Evolutionary conservation across 1,140 invertebrate genomes (phyloP), one percentile per base, ranked within the genome.

Genomic region (Drosophila setifemur): DNA sequence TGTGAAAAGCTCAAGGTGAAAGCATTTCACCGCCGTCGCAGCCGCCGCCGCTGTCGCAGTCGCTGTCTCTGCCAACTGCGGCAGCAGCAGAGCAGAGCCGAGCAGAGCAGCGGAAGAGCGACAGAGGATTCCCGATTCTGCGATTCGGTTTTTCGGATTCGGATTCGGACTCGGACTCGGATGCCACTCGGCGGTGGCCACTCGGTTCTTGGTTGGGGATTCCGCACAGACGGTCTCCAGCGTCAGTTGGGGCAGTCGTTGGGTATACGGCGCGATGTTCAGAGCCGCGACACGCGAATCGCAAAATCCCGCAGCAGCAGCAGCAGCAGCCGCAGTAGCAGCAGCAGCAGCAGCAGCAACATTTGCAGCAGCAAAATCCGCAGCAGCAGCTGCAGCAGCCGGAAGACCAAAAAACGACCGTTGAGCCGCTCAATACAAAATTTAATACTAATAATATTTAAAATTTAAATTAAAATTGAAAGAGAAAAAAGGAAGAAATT

Each of bases 231-330:
- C 25, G 44, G 88, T 89, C 88, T 89, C 76, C 83, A 89, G 88
- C 85, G 73, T 72, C 72, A 71, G 50, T 71, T 25, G 75, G 69
- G 58, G 85, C 86, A 89, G 88, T 89, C 88, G 88, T 87, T 89
- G 88, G 71, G 85, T 78, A 89, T 79, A 89, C 88, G 88, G 76
- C 88, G 88, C 88, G 88, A 89, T 89, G 88, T 81, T 71, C 72
- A 89, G 83, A 89, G 74, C 85, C 88, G 88, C 73, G 77, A 83
- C 61, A 76, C 77, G 77, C 78, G 68, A 82, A 16, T 14, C 72
- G 60, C 50, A 42, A 67, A 53, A 47, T 47, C 50, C 48, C 66
- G 73, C 68, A 52, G 57, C 61, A 44, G 48, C 44, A 54, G 49
- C 49, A 60, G 47, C 33, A 66, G 23, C 42, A 61, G 40, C 16